Evolutionary conservation across 2,113 vertebrate genomes (phyloP).

Genomic region (Oryzias woworae): DNA sequence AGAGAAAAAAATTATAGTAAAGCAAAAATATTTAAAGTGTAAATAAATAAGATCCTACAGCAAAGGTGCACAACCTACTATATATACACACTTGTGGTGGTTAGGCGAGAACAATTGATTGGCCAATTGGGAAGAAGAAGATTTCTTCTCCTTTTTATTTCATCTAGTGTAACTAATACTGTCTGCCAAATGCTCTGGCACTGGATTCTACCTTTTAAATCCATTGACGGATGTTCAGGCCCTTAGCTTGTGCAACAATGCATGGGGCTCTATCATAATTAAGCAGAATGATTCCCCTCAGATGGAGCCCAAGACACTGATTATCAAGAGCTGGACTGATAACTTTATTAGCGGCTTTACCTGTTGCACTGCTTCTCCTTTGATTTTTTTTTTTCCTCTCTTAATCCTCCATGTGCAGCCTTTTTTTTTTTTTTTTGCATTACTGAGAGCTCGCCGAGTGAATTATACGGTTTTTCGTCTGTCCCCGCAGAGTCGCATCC

Average conservation of each 20-base stretch:
- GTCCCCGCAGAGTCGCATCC: constrained; percentile 90
- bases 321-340: constrained; percentile 47
- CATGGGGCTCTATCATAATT: constrained; percentile 54
- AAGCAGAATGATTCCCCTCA: constrained; percentile 48
- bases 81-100: no score
- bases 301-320: constrained; percentile 46
- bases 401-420: not conserved
- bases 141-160: no score
- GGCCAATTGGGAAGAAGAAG: no score
- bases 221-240: constrained; percentile 30
- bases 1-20: no score
- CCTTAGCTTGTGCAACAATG: constrained; percentile 48
- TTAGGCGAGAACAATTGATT: no score
- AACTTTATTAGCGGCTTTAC: constrained; percentile 57
- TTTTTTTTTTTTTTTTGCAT: not conserved
- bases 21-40: no score
- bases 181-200: not conserved
- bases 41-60: no score
- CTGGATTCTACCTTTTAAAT: constrained; percentile 6
- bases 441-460: not conserved
- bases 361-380: constrained; percentile 14
- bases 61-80: no score
- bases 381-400: not conserved
- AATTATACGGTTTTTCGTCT: constrained; percentile 23
- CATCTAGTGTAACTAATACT: no score